Base-by-base conservation (phyloP, 1,140 invertebrate genomes). In the Musca domestica region DNA sequence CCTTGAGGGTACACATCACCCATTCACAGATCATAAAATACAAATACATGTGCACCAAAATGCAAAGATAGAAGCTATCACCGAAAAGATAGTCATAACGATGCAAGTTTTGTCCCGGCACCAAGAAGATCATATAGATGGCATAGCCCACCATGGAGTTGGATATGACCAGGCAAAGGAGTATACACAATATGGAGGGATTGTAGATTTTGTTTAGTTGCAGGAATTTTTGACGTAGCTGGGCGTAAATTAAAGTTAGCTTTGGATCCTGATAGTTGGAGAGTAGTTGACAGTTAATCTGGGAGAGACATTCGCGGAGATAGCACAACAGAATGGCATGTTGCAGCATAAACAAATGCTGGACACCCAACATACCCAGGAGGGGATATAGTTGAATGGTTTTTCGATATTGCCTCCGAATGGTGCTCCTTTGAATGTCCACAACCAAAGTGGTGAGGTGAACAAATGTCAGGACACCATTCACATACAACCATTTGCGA, bases 61-160 rank as follows among this genome's bases (percentile, higher is more conserved):
- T 7, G 2, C 30, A 61, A 3, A 61, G 17, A 61, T 61, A 61
- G 9, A 34, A 14, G 20, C 27, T 7, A 10, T 20, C 56, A 0
- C 56, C 56, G 9, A 61, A 15, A 10, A 61, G 6, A 61, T 41
- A 61, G 7, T 27, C 27, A 61, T 61, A 61, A 12, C n/a, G 6
- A 2, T 12, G 34, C 6, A 10, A 41, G 2, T 5, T 41, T 41
- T 12, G 34, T 7, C 34, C 34, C 4, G 34, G 34, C 10, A 41
- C 34, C 34, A 41, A 10, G 10, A 41, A 9, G 4, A 41, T 5
- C 34, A 61, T 20, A 7, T 20, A 12, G 27, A 41, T 3, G 0
- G 41, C n/a, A 61, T 61, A 61, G 20, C 56, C 56, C 56, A 61
- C 27, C 17, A 61, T 61, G 6, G 56, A 61, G 14, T 61, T 61